Base-by-base conservation (phyloP, 2,888 invertebrate genomes). In the Xanthorhoe designata region DNA sequence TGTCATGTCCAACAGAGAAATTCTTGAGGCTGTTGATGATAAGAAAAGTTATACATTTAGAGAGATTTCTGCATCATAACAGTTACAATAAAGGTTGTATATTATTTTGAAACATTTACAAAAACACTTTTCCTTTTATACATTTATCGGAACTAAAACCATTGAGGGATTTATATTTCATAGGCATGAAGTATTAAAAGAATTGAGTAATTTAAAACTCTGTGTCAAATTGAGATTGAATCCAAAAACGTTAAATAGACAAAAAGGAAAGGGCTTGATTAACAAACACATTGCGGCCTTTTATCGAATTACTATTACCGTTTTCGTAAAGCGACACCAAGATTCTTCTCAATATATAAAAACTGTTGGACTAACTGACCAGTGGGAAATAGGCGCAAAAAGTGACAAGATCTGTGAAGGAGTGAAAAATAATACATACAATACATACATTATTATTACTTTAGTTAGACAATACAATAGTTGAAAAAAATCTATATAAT, bases 311-410 rank as follows among this genome's bases (percentile, higher is more conserved):
- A 47, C 52, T 64, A 64, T 54, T 50, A 54, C 54, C 59, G 49
- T 55, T 51, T 56, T 9, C 55, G 52, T 63, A 66, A 47, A 67
- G 67, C 78, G 79, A 61, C 69, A 68, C 77, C 81, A 83, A 82
- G 84, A 2, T 42, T 38, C 38, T 38, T 42, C 38, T 42, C 0
- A 13, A 42, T 13, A 42, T 13, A 42, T 13, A 32, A 35, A 42
- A 42, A 42, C 38, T 42, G 38, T 42, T 42, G 38, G 3, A 42
- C 38, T 42, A 5, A 42, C 35, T 35, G 35, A 42, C 24, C 24
- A 24, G 24, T 3, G 24, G n/a, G n/a, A n/a, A n/a, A n/a, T n/a
- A n/a, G n/a, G n/a, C n/a, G n/a, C n/a, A n/a, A n/a, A n/a, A n/a
- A n/a, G n/a, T n/a, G n/a, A n/a, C n/a, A n/a, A n/a, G n/a, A n/a